phyloP scores from a whole-genome alignment of 2,888 invertebrate genomes.

The Odontocerum albicorne region DNA sequence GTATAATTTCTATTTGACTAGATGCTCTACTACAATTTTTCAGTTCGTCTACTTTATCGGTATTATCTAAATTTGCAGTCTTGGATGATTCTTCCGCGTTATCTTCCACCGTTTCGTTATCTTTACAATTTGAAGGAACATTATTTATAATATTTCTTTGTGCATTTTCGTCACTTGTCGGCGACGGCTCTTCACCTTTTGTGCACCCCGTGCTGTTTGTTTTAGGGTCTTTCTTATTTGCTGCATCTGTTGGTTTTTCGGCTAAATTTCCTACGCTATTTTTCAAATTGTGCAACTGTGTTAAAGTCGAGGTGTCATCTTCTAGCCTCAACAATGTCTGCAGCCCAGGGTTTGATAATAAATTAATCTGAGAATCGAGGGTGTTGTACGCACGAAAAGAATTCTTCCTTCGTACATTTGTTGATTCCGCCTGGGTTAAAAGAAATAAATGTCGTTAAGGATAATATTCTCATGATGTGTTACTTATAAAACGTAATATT shows the following conservation, averaged over 20 bases:
- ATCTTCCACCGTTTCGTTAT: constrained; percentile 3
- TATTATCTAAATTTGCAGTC: not conserved
- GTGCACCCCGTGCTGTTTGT: not conserved
- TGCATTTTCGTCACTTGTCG: not conserved
- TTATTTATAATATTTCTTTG: not conserved
- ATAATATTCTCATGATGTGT: too few species aligned
- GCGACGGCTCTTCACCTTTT: not conserved
- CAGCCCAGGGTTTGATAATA: constrained; percentile 13
- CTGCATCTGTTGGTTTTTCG: too few species aligned
- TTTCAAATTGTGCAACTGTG: too few species aligned
- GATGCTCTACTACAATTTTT: not conserved
- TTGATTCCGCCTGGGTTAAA: too few species aligned
- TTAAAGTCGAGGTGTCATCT: too few species aligned
- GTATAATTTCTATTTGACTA: constrained; percentile 2
- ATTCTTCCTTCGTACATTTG: too few species aligned
- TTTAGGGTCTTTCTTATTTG: constrained; percentile 1
- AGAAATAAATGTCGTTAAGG: too few species aligned
- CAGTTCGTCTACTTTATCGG: not conserved
- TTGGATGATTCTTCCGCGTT: not conserved
- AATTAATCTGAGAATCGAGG: constrained; percentile 27
- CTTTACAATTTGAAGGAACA: not conserved
- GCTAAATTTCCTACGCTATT: too few species aligned
- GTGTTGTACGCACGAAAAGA: constrained; percentile 19
- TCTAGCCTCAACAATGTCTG: constrained; percentile 17
- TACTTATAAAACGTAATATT: too few species aligned